Base-by-base conservation (phyloP, 2,888 invertebrate genomes). In the Stegana nigrithorax region DNA sequence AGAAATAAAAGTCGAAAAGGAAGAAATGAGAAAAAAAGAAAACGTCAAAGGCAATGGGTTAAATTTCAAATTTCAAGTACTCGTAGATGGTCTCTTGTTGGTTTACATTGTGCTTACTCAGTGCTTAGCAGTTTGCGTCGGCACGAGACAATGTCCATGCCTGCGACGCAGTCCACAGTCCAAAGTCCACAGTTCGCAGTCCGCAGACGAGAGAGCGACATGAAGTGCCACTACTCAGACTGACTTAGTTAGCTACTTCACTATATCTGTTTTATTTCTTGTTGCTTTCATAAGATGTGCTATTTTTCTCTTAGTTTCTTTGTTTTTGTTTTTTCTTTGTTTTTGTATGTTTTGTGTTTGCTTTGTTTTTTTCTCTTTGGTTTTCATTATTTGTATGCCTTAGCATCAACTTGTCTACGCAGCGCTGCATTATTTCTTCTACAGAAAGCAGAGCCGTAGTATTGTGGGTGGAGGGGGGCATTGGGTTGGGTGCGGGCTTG, bases 161-260 rank as follows among this genome's bases (percentile, higher is more conserved):
- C 8, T 8, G 4, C 21, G 45, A 10, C 19, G 45, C 45, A 21
- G 12, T 2, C 36, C n/a, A n/a, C 36, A 12, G 47, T 23, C 19
- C 19, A 23, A 14, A 10, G 12, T 25, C 47, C n/a, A n/a, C n/a
- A n/a, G n/a, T n/a, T n/a, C n/a, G n/a, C n/a, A n/a, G n/a, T n/a
- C n/a, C n/a, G n/a, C n/a, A n/a, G n/a, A n/a, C n/a, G n/a, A n/a
- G n/a, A n/a, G n/a, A n/a, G 10, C 39, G 23, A 47, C 53, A 36
- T 55, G 53, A 55, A 55, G 32, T n/a, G n/a, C n/a, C 53, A 10
- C 53, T 36, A 32, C 53, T 55, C 53, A 55, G 53, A 66, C 64
- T 70, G 79, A 76, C 79, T 75, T 78, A 75, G 75, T 75, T 75
- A 75, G 75, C 75, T 79, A 75, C 75, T 75, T 75, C 19, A 53